Evolutionary conservation across 2,113 vertebrate genomes (phyloP).

Genomic region (Salvator merianae): DNA sequence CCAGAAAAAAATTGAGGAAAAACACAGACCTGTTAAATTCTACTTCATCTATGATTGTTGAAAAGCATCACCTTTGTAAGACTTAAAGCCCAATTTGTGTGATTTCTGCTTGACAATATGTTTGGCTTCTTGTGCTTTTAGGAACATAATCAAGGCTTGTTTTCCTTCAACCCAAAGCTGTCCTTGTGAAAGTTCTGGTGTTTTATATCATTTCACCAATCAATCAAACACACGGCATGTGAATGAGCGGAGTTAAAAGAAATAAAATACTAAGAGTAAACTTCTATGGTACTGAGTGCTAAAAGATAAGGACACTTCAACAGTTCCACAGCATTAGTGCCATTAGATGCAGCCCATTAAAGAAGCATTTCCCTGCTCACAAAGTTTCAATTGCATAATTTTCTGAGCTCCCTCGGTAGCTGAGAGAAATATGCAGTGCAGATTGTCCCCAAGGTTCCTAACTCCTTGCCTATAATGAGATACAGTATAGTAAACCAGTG

Average conservation of each 20-base stretch:
- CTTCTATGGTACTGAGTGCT: conserved; percentile 17
- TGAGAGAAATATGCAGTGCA: not conserved
- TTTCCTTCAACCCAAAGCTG: conserved; percentile 25
- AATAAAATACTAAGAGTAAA: not conserved
- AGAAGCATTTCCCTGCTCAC: conserved; percentile 49
- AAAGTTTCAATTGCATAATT: conserved; percentile 37
- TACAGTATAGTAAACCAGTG: too few relatives aligned
- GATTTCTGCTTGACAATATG: not conserved
- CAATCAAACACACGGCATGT: conserved; percentile 34
- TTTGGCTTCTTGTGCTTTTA: not conserved
- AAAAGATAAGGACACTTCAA: conserved; percentile 23
- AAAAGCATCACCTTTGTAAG: not conserved
- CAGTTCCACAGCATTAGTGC: conserved; percentile 47
- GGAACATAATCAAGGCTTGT: conserved; percentile 24
- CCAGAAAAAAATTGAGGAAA: too few relatives aligned
- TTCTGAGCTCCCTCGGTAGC: conserved; percentile 27
- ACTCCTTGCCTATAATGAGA: too few relatives aligned
- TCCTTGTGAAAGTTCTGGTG: conserved; percentile 32
- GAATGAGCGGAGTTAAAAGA: conserved; percentile 44
- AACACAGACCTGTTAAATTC: not conserved
- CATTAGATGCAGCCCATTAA: conserved; percentile 60
- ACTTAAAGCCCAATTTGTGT: not conserved
- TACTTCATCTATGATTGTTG: not conserved
- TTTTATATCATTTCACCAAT: conserved; percentile 51
- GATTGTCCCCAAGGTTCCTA: not conserved